Evolutionary conservation across 1,140 invertebrate genomes (phyloP).

Genomic region (Zaprionus davidi): DNA sequence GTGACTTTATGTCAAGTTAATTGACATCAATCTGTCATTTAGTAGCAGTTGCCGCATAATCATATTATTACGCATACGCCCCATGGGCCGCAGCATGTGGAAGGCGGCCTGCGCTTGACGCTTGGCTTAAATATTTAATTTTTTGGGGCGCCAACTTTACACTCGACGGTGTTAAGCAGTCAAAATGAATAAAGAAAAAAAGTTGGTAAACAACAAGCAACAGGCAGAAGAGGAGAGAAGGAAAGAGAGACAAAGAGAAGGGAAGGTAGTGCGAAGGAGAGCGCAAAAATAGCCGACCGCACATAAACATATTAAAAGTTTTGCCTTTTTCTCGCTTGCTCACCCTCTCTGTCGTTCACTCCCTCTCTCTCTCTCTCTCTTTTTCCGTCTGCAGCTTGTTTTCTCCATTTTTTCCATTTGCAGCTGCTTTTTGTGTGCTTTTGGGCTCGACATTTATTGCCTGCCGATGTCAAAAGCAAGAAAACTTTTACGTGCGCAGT

Average conservation of each 20-base stretch:
- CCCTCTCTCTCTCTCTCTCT: background rate
- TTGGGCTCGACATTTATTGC: constrained; percentile 75
- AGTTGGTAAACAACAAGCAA: constrained; percentile 22
- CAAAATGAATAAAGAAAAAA: constrained; percentile 46
- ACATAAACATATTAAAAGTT: constrained; percentile 81
- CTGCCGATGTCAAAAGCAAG: constrained; percentile 62
- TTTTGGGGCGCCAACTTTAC: constrained; percentile 57
- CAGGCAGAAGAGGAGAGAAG: background rate
- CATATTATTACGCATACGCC: constrained; percentile 79
- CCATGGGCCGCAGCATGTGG: constrained; percentile 29
- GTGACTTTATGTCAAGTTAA: constrained; percentile 66
- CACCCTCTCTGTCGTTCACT: constrained; percentile 17
- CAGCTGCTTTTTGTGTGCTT: constrained; percentile 57
- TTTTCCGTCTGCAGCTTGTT: constrained; percentile 28
- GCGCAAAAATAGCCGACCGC: constrained; percentile 48
- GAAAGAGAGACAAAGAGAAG: background rate
- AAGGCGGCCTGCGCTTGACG: constrained; percentile 14
- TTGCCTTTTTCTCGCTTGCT: constrained; percentile 47
- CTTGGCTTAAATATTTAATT: constrained; percentile 76
- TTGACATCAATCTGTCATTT: constrained; percentile 81
- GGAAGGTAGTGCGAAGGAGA: no score
- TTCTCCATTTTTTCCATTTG: constrained; percentile 55
- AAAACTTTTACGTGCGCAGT: constrained; percentile 59
- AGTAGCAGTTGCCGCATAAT: constrained; percentile 68
- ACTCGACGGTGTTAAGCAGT: constrained; percentile 53